Evolutionary conservation across 2,113 vertebrate genomes (phyloP).

Genomic region (Scartelaos histophorus): DNA sequence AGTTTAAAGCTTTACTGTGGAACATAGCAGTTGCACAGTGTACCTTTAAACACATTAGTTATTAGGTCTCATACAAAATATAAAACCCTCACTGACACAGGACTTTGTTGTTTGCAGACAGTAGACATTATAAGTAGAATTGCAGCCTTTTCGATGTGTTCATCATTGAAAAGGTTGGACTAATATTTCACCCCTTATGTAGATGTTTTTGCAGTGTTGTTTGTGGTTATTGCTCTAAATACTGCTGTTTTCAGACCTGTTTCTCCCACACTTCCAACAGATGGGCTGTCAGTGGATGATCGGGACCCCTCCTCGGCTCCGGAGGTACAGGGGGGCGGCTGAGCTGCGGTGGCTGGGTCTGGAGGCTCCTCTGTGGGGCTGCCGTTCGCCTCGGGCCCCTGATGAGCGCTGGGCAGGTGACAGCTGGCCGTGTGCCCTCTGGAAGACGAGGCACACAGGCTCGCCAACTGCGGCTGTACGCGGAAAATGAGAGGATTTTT

Average conservation of each 20-base stretch:
- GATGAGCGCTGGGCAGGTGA: slow-evolving; percentile 71
- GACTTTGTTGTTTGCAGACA: too few species aligned
- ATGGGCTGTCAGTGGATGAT: slow-evolving; percentile 81
- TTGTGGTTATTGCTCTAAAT: not conserved
- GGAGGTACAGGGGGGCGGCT: slow-evolving; percentile 12
- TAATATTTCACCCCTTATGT: too few species aligned
- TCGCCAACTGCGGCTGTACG: slow-evolving; percentile 73
- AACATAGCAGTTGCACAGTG: too few species aligned
- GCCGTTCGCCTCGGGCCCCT: slow-evolving; percentile 54
- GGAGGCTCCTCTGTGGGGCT: slow-evolving; percentile 31
- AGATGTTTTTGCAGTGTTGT: not conserved
- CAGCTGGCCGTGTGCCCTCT: slow-evolving; percentile 65
- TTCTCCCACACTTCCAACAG: slow-evolving; percentile 79
- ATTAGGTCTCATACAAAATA: too few species aligned
- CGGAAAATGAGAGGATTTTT: not conserved
- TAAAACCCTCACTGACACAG: too few species aligned
- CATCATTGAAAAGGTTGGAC: too few species aligned
- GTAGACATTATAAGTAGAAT: too few species aligned
- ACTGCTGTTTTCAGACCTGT: slow-evolving; percentile 68
- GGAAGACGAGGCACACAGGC: slow-evolving; percentile 68
- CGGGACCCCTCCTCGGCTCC: slow-evolving; percentile 47
- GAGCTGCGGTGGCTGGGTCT: not conserved
- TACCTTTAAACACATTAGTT: too few species aligned
- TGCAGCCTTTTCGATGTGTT: not conserved
- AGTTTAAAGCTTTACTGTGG: too few species aligned